A percentile compares a stretch with the other conserved stretches of the same genome.
Conservation (phyloP, 2,888 invertebrate genomes). For the Drosophila imparisetae region DNA sequence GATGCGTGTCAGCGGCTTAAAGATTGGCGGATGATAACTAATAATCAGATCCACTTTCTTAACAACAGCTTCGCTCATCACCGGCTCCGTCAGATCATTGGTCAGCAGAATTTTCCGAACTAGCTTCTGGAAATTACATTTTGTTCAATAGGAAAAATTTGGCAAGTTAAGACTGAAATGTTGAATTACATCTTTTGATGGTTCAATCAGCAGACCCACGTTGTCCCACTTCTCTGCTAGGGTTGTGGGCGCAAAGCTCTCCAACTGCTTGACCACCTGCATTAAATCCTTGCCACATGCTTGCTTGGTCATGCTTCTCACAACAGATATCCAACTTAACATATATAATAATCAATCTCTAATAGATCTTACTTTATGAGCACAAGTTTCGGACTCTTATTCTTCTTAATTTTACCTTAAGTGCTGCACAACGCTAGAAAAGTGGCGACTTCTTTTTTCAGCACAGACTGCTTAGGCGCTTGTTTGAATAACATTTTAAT, state of each 20-base stretch:
- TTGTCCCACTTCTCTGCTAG: slow-evolving; percentile 97
- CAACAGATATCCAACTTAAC: slow-evolving; percentile 26
- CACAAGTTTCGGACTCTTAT: background rate
- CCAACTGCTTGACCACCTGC: slow-evolving; percentile 87
- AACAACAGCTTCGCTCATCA: slow-evolving; percentile 91
- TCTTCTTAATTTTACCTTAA: background rate
- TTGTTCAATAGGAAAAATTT: background rate
- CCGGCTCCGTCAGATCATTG: slow-evolving; percentile 96
- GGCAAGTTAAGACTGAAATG: background rate
- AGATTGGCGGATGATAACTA: slow-evolving; percentile 98
- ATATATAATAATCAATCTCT: slow-evolving; percentile 15
- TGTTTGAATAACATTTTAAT: slow-evolving; percentile 8
- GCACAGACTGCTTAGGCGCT: slow-evolving; percentile 22
- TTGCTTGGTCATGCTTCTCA: slow-evolving; percentile 51
- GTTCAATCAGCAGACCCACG: slow-evolving; percentile 95
- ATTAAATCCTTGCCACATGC: slow-evolving; percentile 52
- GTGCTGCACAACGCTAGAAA: slow-evolving; percentile 18
- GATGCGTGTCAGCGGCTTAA: slow-evolving; percentile 92
- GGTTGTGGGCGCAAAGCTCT: slow-evolving; percentile 89
- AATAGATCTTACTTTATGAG: background rate
- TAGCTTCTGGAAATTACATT: slow-evolving; percentile 78
- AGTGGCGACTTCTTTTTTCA: slow-evolving; percentile 8
- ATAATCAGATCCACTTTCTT: slow-evolving; percentile 91
- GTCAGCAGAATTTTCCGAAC: slow-evolving; percentile 91
- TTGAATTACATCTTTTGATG: slow-evolving; percentile 85